Percentiles rank a stretch among this genome's conserved stretches.
Evolutionary conservation across 2,888 invertebrate species (phyloP).

Genomic region (Diplolepis rosae): DNA sequence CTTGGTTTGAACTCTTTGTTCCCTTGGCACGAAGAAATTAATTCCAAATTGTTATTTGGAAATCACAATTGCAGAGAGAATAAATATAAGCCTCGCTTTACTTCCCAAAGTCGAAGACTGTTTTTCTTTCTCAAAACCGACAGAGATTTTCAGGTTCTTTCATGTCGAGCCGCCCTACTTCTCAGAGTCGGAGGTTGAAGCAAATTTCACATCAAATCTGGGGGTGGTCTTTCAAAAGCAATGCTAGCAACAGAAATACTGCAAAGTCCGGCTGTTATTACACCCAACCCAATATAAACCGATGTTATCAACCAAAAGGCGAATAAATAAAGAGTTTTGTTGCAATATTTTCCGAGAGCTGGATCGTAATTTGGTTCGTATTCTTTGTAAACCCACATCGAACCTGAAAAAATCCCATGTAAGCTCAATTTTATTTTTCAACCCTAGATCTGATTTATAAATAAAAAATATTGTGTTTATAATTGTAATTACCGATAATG

Average conservation of each 20-base stretch:
- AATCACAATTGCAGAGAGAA: slow-evolving; percentile 13
- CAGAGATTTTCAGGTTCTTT: slow-evolving; percentile 51
- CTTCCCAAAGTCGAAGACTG: background rate
- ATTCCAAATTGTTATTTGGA: background rate
- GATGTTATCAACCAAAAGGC: slow-evolving; percentile 83
- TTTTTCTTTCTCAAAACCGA: slow-evolving; percentile 24
- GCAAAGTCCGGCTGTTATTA: slow-evolving; percentile 76
- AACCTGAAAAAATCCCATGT: slow-evolving; percentile 76
- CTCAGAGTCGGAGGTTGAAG: slow-evolving; percentile 7
- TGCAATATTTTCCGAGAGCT: slow-evolving; percentile 76
- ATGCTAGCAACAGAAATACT: slow-evolving; percentile 76
- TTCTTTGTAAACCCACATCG: slow-evolving; percentile 82
- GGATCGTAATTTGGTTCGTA: slow-evolving; percentile 78
- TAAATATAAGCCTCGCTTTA: background rate
- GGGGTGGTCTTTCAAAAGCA: slow-evolving; percentile 66
- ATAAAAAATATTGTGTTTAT: background rate
- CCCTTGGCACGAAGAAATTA: slow-evolving; percentile 33
- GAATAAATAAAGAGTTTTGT: slow-evolving; percentile 80
- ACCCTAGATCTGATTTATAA: background rate
- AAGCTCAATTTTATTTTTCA: background rate
- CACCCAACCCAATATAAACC: slow-evolving; percentile 77
- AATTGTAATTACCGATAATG: slow-evolving; percentile 77
- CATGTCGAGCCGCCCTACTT: slow-evolving; percentile 37
- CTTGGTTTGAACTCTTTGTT: slow-evolving; percentile 1
- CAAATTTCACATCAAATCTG: slow-evolving; percentile 57